Conservation (phyloP, 2,113 vertebrate species). For the Cyprinodon brontotheroides region DNA sequence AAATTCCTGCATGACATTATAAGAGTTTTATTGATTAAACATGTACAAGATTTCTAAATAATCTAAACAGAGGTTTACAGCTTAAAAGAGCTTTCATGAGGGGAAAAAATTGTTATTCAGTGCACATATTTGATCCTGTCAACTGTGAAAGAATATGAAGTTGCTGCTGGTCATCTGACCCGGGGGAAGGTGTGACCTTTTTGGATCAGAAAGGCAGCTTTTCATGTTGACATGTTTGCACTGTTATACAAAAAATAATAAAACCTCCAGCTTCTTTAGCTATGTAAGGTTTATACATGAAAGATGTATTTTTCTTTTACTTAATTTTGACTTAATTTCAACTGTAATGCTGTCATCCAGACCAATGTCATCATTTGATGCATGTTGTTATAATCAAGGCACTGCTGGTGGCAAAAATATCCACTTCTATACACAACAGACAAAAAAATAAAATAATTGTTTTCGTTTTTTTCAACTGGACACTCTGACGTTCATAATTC, state of each 20-base stretch:
- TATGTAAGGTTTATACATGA: conserved; percentile 26
- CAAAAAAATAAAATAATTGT: not conserved
- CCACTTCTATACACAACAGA: conserved; percentile 8
- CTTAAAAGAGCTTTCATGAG: conserved; percentile 39
- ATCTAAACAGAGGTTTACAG: conserved; percentile 18
- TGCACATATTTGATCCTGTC: conserved; percentile 53
- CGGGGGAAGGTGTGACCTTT: conserved; percentile 63
- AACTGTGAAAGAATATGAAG: conserved; percentile 64
- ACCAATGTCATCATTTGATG: conserved; percentile 6
- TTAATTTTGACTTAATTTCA: conserved; percentile 26
- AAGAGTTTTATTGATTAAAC: conserved; percentile 25
- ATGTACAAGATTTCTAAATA: conserved; percentile 21
- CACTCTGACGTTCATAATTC: conserved; percentile 21
- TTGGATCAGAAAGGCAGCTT: conserved; percentile 54
- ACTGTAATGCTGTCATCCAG: conserved; percentile 16
- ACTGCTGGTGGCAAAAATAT: conserved; percentile 11
- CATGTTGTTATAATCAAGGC: conserved; percentile 13
- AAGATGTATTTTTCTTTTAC: not conserved
- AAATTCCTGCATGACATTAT: conserved; percentile 6
- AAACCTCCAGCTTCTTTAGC: conserved; percentile 36
- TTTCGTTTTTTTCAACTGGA: not conserved
- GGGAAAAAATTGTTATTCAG: conserved; percentile 52
- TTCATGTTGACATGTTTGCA: conserved; percentile 63
- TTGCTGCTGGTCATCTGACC: conserved; percentile 67
- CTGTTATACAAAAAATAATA: conserved; percentile 40